Base-by-base conservation (phyloP, 2,888 invertebrate genomes). In the Pycnomerus fuliginosus region DNA sequence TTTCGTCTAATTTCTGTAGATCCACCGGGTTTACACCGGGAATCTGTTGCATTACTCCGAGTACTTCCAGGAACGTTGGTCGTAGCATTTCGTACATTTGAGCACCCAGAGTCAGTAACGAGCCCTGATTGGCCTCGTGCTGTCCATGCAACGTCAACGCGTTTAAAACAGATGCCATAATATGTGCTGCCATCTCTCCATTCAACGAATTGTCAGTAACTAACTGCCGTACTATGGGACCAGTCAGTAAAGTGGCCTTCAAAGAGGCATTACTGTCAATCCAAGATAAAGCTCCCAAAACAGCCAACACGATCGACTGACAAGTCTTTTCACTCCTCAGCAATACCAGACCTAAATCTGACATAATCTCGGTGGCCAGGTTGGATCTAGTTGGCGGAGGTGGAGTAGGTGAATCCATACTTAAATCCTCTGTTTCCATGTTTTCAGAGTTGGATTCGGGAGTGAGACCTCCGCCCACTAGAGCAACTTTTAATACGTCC, bases 91-190 rank as follows among this genome's bases (percentile, higher is more conserved):
- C 93, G 72, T 94, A 95, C 34, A 90, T 83, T 73, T 88, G 88
- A 1, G 91, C 84, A 2, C 90, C 91, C 15, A 92, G 76, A 3
- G 85, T 84, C 3, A 92, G 77, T 28, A 93, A 72, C 1, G 84
- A 80, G 8, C 90, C 87, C 68, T 89, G 90, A 74, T 90, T 90
- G 7, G 87, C 84, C 61, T 94, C 94, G 68, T 94, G 93, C 65
- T 93, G 90, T 0, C 95, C 95, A 65, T 94, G 91, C 48, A 85
- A 75, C 52, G 90, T 86, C 48, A 95, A 76, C 31, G 90, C 92
- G 54, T 72, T 69, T 25, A 72, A 53, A 52, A 90, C 83, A 1
- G 87, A 83, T 0, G 83, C 82, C 71, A 92, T 84, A 30, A 90
- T 84, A 58, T 87, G 82, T 0, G 80, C 76, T 1, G 86, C 86